These are phyloP conservation scores for Pseudocheirus occidentalis DNA, from an alignment of 2,797 vertebrate species.

Conservation along the genomic window DNA sequence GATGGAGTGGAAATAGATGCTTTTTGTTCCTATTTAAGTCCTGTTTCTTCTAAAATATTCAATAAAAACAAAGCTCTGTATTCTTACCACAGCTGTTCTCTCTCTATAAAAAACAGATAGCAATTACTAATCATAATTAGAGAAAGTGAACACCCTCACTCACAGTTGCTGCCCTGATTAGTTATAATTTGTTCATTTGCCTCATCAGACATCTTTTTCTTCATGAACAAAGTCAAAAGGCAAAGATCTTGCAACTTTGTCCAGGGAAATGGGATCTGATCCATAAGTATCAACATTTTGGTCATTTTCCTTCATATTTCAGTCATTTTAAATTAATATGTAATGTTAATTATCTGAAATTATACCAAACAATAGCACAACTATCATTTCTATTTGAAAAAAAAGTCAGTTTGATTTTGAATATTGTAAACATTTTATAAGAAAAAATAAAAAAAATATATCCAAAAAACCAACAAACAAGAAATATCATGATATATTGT, in stretches of 20 bases:
- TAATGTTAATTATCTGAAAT: not conserved
- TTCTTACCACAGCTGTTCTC: conserved; percentile 45
- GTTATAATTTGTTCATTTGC: conserved; percentile 15
- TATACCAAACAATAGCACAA: not conserved
- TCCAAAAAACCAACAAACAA: not conserved
- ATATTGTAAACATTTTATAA: not conserved
- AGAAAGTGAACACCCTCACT: not conserved
- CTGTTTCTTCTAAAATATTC: not conserved
- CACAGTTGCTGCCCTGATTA: conserved; percentile 43
- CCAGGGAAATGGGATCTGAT: not conserved
- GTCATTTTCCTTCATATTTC: not conserved
- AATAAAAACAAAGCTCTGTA: conserved; percentile 2
- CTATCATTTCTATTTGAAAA: not conserved
- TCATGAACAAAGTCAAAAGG: conserved; percentile 28
- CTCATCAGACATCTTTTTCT: conserved; percentile 6
- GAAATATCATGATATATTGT: not conserved
- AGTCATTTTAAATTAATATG: not conserved
- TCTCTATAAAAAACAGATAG: conserved; percentile 20
- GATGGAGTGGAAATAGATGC: not conserved
- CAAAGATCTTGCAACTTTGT: conserved; percentile 14
- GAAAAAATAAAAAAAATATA: not conserved
- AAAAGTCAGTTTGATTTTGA: not conserved
- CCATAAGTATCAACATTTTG: not conserved
- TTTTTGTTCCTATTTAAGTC: not conserved
- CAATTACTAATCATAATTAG: conserved; percentile 18